These are phyloP conservation scores for Oncorhynchus gorbuscha DNA, from an alignment of 2,113 vertebrate species.

Conservation along the genomic window DNA sequence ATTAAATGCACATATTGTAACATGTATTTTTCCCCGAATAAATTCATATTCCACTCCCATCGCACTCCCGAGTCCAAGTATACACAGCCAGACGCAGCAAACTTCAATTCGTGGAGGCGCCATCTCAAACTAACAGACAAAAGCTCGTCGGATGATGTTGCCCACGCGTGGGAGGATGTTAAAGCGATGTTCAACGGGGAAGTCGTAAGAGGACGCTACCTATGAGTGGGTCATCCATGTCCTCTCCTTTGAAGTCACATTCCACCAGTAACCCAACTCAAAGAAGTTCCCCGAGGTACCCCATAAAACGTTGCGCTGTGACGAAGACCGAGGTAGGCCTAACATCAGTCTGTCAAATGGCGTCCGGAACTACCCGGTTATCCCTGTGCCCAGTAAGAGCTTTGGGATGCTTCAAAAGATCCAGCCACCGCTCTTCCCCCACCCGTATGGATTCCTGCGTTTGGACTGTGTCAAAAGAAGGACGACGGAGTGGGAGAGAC, in stretches of 20 bases:
- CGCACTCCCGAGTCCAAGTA: conserved; percentile 89
- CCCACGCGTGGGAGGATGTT: conserved; percentile 94
- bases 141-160: conserved; percentile 81
- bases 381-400: conserved; percentile 93
- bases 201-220: conserved; percentile 91
- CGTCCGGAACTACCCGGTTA: conserved; percentile 88
- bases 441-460: conserved; percentile 88
- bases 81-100: conserved; percentile 88
- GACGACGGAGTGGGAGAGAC: conserved; percentile 75
- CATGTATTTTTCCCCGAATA: conserved; percentile 93
- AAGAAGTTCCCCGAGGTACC: conserved; percentile 68
- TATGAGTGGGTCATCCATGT: conserved; percentile 67
- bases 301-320: conserved; percentile 77
- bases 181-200: conserved; percentile 98
- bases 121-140: conserved; percentile 89
- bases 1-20: conserved; percentile 90
- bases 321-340: conserved; percentile 62
- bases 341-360: conserved; percentile 62
- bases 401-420: conserved; percentile 93
- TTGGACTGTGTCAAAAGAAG: conserved; percentile 92
- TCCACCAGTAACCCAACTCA: conserved; percentile 60
- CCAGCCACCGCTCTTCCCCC: conserved; percentile 88
- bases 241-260: conserved; percentile 65
- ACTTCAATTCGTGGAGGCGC: conserved; percentile 92
- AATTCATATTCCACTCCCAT: conserved; percentile 92